Conservation (phyloP, 2,797 vertebrate genomes). For the Eulemur rubriventer region DNA sequence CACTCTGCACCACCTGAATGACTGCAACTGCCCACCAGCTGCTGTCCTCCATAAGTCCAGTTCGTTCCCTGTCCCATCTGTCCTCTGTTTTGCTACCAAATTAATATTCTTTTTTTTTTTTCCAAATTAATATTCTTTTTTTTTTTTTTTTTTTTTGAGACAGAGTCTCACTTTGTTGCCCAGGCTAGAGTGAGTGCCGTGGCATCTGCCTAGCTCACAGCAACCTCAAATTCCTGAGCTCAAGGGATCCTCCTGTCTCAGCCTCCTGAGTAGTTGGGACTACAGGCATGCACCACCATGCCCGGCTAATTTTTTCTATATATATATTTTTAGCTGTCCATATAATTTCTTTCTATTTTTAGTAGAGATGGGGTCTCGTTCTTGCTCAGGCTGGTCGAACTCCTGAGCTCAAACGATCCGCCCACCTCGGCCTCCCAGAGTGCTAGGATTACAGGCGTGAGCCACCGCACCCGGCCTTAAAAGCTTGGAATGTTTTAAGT, state of each 20-base stretch:
- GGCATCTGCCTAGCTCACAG: neutral
- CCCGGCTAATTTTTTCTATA: no score
- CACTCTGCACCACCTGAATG: neutral
- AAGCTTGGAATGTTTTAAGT: no score
- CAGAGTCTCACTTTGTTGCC: neutral
- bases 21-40: neutral
- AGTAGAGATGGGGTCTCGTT: no score
- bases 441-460: neutral
- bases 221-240: neutral
- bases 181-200: neutral
- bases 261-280: no score
- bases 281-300: no score
- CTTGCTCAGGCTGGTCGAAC: no score
- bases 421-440: neutral
- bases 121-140: no score
- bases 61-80: neutral
- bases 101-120: neutral
- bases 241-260: neutral
- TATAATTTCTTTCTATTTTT: no score
- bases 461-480: no score
- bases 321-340: no score
- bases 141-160: neutral
- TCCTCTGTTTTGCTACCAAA: neutral
- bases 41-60: neutral
- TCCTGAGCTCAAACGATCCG: neutral